Evolutionary conservation across 2,888 invertebrate genomes (phyloP), one percentile per base, ranked within the genome.

Genomic region (Nephrocerus scutellatus): DNA sequence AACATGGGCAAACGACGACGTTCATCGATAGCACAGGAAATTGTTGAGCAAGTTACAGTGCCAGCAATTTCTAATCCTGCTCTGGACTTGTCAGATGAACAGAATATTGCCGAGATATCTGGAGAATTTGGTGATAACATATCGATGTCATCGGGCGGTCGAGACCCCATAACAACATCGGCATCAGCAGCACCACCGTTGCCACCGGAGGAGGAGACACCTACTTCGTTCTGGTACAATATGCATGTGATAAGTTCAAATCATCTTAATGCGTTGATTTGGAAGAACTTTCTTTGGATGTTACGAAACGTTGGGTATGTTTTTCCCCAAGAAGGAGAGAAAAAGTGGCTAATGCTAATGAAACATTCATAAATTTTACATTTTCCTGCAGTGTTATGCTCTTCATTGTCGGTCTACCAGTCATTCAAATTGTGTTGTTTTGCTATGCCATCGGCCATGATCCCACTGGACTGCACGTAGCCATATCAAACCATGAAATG

Each of bases 391-490:
- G 85, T 1, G 76, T 90, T 23, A 78, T 93, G 74, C 64, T 83
- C 30, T 92, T 92, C 66, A 82, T 92, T 51, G 79, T 90, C 46
- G 82, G 84, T 10, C 72, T 93, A 34, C 93, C 93, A 0, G 78
- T 89, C 3, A 74, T 83, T 2, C 90, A 93, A 72, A 88, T 87
- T 57, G 71, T 90, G 15, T 69, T 93, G 30, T 93, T 92, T 71
- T 92, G 91, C 60, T 68, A 86, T 33, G 84, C 91, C 12, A 85
- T 91, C 52, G 90, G 90, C n/a, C 84, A 84, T 59, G 85, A 88
- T 60, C 90, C 90, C 0, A 70, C 73, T 6, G 81, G 83, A 10
- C 70, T 93, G 2, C 77, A 76, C 28, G 63, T 93, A 25, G 89
- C 84, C 2, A 75, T 91, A 19, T 80, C 88, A 18, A 92, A 92